A percentile compares a stretch with the other conserved stretches of the same genome.
These are phyloP conservation scores for Liposcelis brunnea DNA, from an alignment of 2,888 invertebrate genomes.

Conservation along the genomic window DNA sequence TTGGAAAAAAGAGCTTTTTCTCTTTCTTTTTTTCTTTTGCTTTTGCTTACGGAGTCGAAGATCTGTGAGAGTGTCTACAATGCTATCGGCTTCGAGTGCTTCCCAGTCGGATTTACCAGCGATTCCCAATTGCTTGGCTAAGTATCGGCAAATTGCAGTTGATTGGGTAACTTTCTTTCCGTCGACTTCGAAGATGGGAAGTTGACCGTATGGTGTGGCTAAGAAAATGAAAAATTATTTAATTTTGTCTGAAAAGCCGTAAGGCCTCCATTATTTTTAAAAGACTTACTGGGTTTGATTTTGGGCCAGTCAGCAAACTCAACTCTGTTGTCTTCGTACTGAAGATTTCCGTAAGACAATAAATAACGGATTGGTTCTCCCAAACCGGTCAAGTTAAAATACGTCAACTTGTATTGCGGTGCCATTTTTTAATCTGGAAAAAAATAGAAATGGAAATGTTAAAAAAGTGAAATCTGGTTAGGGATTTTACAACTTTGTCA, in stretches of 20 bases:
- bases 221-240: slow-evolving; percentile 8
- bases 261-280: slow-evolving; percentile 8
- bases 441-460: too few species aligned
- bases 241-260: too few species aligned
- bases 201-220: slow-evolving; percentile 23
- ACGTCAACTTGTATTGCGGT: slow-evolving; percentile 35
- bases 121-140: slow-evolving; percentile 22
- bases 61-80: slow-evolving; percentile 21
- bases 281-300: slow-evolving; percentile 34
- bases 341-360: slow-evolving; percentile 38
- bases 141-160: slow-evolving; percentile 22
- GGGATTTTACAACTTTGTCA: too few species aligned
- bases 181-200: slow-evolving; percentile 22
- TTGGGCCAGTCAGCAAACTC: slow-evolving; percentile 36
- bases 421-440: background rate
- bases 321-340: slow-evolving; percentile 42
- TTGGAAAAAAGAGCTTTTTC: too few species aligned
- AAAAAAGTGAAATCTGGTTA: too few species aligned
- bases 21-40: too few species aligned
- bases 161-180: slow-evolving; percentile 22
- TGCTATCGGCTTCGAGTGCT: slow-evolving; percentile 20
- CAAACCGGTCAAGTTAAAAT: slow-evolving; percentile 42
- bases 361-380: slow-evolving; percentile 45
- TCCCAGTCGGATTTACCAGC: slow-evolving; percentile 22
- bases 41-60: slow-evolving; percentile 21